A percentile compares a stretch with the other conserved stretches of the same genome.
phyloP scores from a whole-genome alignment of 2,113 vertebrate species.

The Brachypteracias leptosomus region DNA sequence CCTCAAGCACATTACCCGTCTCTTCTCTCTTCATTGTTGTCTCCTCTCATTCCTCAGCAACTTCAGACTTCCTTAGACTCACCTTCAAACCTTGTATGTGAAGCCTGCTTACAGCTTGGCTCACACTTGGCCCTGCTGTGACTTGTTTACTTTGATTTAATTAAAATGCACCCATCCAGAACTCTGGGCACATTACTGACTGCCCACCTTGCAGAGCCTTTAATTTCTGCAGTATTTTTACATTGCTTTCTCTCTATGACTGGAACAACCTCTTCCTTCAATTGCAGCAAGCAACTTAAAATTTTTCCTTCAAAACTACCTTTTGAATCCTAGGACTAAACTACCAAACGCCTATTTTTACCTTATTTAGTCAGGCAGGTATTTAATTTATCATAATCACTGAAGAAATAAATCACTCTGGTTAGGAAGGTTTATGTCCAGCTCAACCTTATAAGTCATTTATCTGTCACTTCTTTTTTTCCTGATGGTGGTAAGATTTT shows the following conservation, averaged over 20 bases:
- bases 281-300: background rate
- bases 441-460: background rate
- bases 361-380: background rate
- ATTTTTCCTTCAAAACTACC: background rate
- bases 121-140: constrained; percentile 9
- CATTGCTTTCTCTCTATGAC: background rate
- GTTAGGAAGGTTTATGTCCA: background rate
- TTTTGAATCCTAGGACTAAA: background rate
- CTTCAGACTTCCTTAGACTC: constrained; percentile 11
- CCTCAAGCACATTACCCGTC: background rate
- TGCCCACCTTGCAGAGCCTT: background rate
- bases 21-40: background rate
- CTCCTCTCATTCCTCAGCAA: constrained; percentile 13
- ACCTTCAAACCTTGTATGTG: constrained; percentile 11
- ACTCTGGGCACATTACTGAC: background rate
- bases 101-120: constrained; percentile 26
- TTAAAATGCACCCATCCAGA: constrained; percentile 60
- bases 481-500: background rate
- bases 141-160: constrained; percentile 65
- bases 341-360: background rate
- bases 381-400: background rate
- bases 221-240: constrained; percentile 8
- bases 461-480: background rate
- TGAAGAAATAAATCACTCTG: background rate
- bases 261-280: background rate